Base-by-base conservation (phyloP, 2,113 vertebrate species). In the Lonchura striata region DNA sequence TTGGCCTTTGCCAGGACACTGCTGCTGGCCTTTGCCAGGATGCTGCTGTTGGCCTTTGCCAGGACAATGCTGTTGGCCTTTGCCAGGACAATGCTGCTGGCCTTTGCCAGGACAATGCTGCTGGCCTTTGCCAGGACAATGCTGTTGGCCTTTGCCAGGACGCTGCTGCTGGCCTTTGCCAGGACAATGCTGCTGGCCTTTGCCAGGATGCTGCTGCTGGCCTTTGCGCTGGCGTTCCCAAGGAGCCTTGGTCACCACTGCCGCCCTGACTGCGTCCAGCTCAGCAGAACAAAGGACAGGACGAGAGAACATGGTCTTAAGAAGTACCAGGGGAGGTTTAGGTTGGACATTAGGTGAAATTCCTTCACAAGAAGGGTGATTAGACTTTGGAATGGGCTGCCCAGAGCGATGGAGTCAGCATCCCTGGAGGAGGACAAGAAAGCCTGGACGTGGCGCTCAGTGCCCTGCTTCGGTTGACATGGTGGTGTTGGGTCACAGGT, bases 301-400 rank as follows among this genome's bases (percentile, higher is more conserved):
- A 66, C 0, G 1, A 60, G 9, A 53, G 24, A 16, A 46, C 16
- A 2, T 1, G 41, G 16, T 10, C 17, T 47, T n/a, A 15, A n/a
- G 5, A 76, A 35, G 41, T 54, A 31, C 21, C 7, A 23, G 25
- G 30, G 3, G 9, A 68, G 14, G 24, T 47, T 61, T 27, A 35
- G 11, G 61, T 41, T 35, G 53, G 24, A 7, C 20, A 30, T 10
- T 3, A 46, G 20, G 14, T 31, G 54, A 15, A 31, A 54, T 54
- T 31, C 41, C n/a, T 47, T 15, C 53, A 31, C 8, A 31, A 41
- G 52, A 54, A 41, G 21, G 14, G 14, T 30, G 2, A 47, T 22
- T 25, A 53, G 11, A 31, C 8, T 13, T 41, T 22, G 63, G 5
- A 49, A 61, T 9, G n/a, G 19, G 54, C 30, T 47, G 30, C 54